Evolutionary conservation across 2,888 invertebrate genomes (phyloP).

Genomic region (Andrena fulva): DNA sequence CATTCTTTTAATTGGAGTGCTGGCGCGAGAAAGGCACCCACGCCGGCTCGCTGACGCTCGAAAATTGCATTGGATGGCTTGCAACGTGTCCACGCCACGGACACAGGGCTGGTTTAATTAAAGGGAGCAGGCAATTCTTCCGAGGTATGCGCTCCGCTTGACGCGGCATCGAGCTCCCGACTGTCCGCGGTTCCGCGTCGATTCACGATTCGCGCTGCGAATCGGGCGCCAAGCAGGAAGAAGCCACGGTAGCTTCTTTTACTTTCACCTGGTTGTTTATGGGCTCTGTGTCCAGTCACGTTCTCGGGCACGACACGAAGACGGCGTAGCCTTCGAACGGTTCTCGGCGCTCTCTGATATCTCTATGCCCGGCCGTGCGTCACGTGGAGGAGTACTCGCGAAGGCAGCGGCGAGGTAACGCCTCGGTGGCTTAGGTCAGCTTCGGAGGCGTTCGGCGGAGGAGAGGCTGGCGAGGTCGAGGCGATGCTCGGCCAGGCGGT

Average conservation of each 20-base stretch:
- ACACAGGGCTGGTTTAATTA: conserved; percentile 7
- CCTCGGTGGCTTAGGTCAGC: neutral
- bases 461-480: conserved; percentile 8
- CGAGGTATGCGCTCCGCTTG: neutral
- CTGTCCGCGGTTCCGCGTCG: conserved; percentile 5
- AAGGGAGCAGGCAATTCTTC: neutral
- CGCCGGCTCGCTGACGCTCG: too few species aligned
- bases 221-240: neutral
- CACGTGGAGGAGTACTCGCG: conserved; percentile 19
- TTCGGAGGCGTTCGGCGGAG: neutral
- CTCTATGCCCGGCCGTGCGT: conserved; percentile 1
- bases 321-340: neutral
- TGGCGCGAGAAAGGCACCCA: too few species aligned
- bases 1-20: too few species aligned
- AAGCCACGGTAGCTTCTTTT: conserved; percentile 17
- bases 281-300: conserved; percentile 16
- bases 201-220: neutral
- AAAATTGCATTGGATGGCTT: too few species aligned
- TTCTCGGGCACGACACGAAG: neutral
- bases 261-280: conserved; percentile 60
- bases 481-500: conserved; percentile 16
- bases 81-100: neutral
- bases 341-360: neutral
- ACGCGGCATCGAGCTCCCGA: neutral
- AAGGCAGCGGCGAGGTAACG: neutral